These are phyloP conservation scores for Chauna torquata DNA, from an alignment of 2,113 vertebrate genomes.

Conservation along the genomic window DNA sequence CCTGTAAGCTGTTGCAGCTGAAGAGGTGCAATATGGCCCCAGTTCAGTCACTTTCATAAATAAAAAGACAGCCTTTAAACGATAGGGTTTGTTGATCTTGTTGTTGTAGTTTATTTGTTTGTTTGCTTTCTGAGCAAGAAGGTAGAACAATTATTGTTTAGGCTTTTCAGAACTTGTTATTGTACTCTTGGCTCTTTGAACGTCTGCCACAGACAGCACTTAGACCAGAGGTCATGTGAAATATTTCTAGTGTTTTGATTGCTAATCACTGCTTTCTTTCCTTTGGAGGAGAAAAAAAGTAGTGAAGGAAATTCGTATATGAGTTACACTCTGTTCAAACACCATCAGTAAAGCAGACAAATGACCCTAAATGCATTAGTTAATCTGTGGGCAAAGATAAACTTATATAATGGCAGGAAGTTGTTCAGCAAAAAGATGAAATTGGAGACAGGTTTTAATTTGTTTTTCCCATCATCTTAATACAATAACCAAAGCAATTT, in stretches of 20 bases:
- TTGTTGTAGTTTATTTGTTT: not conserved
- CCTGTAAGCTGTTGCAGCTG: not conserved
- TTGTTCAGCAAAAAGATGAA: not conserved
- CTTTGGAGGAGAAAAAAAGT: not conserved
- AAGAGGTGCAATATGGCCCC: no score
- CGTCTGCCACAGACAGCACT: not conserved
- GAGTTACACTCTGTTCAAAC: not conserved
- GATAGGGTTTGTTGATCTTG: not conserved
- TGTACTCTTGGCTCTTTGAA: not conserved
- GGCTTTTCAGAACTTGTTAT: not conserved
- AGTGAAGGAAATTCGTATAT: not conserved
- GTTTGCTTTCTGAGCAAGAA: not conserved
- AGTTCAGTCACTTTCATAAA: not conserved
- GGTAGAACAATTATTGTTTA: not conserved
- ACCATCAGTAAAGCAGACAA: not conserved
- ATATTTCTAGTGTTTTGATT: not conserved
- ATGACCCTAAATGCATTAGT: not conserved
- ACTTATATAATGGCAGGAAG: not conserved
- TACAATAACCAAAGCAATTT: not conserved
- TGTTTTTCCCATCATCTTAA: not conserved
- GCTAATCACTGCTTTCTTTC: not conserved
- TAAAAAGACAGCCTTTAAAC: not conserved
- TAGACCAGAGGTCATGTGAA: not conserved
- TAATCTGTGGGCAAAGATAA: not conserved
- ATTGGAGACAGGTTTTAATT: not conserved